Evolutionary conservation across 2,888 invertebrate genomes (phyloP), one percentile per base, ranked within the genome.

Genomic region (Ophion ellenae): DNA sequence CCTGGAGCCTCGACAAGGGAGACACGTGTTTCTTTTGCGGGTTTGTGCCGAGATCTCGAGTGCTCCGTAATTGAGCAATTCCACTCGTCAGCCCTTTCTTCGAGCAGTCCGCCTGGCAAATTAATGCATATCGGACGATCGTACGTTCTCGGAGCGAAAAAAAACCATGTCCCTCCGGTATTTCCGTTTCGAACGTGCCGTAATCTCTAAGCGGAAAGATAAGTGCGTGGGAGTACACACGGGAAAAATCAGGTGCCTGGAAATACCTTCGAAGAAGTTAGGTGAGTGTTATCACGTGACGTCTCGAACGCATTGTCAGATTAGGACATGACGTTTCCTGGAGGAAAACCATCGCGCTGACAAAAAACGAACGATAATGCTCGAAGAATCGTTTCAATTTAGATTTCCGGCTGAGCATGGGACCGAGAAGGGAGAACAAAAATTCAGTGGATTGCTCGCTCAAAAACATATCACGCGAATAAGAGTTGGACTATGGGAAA

Each of bases 21-120:
- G 64, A 71, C 40, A 61, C 53, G 40, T 64, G 67, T 69, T 77
- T 70, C 24, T 63, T 61, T 53, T 57, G n/a, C 47, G 53, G 36
- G 61, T 40, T 67, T 67, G 53, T 63, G 24, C 61, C 17, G 77
- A 45, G 57, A 14, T 59, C 67, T 81, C 61, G 47, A 63, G 79
- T 66, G 80, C 81, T 85, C 77, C 87, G 82, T 90, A 91, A 91
- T 91, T 91, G 90, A 91, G 90, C 91, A 89, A 91, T 91, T 90
- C 87, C 84, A 87, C 86, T 87, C 85, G 87, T 80, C 70, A 73
- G 81, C 83, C 75, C 69, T 77, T 85, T 84, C 79, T 83, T 81
- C 69, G 81, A 69, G 74, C 63, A 57, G n/a, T 7, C 67, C 81
- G 67, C 32, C 67, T 28, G 53, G 78, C 64, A 45, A 85, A 81